phyloP scores from a whole-genome alignment of 2,888 invertebrate genomes.

The Phymatocera aterrima region DNA sequence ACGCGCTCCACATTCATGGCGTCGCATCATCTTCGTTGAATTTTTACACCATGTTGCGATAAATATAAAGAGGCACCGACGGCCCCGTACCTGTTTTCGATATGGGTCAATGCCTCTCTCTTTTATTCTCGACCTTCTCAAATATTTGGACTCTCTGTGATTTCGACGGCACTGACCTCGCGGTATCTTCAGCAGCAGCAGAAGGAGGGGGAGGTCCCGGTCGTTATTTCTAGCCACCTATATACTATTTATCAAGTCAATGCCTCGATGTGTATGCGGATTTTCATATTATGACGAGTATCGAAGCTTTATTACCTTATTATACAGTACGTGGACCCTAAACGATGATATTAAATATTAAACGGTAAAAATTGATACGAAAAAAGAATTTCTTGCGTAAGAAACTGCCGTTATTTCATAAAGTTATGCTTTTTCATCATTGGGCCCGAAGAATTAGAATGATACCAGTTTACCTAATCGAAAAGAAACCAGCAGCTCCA shows the following conservation, averaged over 20 bases:
- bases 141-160: slow-evolving; percentile 42
- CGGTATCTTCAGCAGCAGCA: not conserved
- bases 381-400: not conserved
- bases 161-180: slow-evolving; percentile 43
- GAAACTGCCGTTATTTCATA: slow-evolving; percentile 29
- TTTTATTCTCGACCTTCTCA: slow-evolving; percentile 42
- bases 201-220: not conserved
- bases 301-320: not conserved
- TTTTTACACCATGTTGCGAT: slow-evolving; percentile 28
- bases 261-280: no score
- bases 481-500: not conserved
- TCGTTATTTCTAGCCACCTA: not conserved
- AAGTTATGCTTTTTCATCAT: slow-evolving; percentile 11
- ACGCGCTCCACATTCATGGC: slow-evolving; percentile 20
- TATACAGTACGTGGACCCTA: not conserved
- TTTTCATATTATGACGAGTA: not conserved
- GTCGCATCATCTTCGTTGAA: slow-evolving; percentile 9
- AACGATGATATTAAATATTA: not conserved
- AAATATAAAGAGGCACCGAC: slow-evolving; percentile 6
- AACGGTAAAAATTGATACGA: not conserved
- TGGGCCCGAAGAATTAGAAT: not conserved
- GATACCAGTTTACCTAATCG: not conserved
- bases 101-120: slow-evolving; percentile 46
- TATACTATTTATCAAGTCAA: not conserved
- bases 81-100: slow-evolving; percentile 45